These are phyloP conservation scores for Papilio gigon DNA, from an alignment of 2,888 invertebrate genomes.

Conservation along the genomic window DNA sequence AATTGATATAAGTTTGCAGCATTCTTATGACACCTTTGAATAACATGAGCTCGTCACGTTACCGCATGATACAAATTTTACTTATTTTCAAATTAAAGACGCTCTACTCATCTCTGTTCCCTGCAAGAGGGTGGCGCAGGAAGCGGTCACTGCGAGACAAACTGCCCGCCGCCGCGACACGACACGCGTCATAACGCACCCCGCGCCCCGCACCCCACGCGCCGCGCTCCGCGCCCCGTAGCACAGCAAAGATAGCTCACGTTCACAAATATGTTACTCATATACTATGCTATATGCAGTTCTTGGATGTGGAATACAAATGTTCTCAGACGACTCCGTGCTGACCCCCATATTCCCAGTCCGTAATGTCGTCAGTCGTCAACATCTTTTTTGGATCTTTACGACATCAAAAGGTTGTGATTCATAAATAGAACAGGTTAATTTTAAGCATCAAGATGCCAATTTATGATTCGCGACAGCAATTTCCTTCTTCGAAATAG, in stretches of 20 bases:
- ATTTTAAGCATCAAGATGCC: neutral
- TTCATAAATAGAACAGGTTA: neutral
- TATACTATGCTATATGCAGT: constrained; percentile 16
- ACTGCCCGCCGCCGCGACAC: constrained; percentile 60
- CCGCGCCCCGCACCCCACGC: constrained; percentile 60
- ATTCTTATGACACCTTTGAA: too few relatives aligned
- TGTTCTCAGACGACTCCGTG: neutral
- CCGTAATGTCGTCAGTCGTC: neutral
- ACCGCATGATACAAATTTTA: neutral
- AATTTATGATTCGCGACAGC: neutral
- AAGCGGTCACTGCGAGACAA: constrained; percentile 78
- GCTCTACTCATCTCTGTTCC: constrained; percentile 47
- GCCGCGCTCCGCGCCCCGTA: constrained; percentile 54
- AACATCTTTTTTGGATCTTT: neutral
- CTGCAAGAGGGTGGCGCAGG: constrained; percentile 65
- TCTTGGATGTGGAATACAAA: constrained; percentile 14
- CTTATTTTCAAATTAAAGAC: constrained; percentile 6
- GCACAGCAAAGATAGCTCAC: constrained; percentile 24
- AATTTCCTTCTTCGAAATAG: neutral
- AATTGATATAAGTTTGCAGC: too few relatives aligned
- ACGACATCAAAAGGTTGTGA: neutral
- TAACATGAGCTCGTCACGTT: neutral
- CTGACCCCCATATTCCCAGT: neutral
- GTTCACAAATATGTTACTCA: constrained; percentile 18
- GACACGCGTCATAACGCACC: constrained; percentile 79